These are phyloP conservation scores for Uria aalge DNA, from an alignment of 2,113 vertebrate species.

Conservation along the genomic window DNA sequence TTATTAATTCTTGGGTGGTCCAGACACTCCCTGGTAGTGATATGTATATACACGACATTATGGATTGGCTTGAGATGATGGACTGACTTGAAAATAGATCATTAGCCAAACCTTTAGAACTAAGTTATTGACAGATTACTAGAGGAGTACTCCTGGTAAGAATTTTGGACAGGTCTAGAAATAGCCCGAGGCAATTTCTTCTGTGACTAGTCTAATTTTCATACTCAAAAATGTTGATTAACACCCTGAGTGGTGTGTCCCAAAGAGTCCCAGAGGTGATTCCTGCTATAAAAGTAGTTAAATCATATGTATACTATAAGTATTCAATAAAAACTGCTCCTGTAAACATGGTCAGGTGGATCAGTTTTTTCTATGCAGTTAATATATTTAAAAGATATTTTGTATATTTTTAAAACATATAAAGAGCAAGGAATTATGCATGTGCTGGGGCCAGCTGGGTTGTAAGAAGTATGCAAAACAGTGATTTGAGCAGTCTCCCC, in stretches of 20 bases:
- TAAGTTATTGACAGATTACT: background rate
- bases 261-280: background rate
- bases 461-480: background rate
- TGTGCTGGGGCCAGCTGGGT: background rate
- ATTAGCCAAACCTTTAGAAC: background rate
- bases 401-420: background rate
- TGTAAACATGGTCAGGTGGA: background rate
- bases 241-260: rapidly evolving
- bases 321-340: background rate
- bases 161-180: background rate
- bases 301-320: background rate
- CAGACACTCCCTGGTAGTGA: background rate
- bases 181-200: background rate
- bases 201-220: background rate
- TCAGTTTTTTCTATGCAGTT: background rate
- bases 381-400: background rate
- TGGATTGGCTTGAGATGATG: background rate
- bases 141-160: background rate
- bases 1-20: background rate
- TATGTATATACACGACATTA: background rate
- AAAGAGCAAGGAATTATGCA: background rate
- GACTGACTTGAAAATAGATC: background rate
- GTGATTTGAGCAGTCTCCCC: background rate
- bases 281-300: background rate
- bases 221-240: background rate